Evolutionary conservation across 2,797 vertebrate species (phyloP).

Genomic region (Euphonia xanthogaster): DNA sequence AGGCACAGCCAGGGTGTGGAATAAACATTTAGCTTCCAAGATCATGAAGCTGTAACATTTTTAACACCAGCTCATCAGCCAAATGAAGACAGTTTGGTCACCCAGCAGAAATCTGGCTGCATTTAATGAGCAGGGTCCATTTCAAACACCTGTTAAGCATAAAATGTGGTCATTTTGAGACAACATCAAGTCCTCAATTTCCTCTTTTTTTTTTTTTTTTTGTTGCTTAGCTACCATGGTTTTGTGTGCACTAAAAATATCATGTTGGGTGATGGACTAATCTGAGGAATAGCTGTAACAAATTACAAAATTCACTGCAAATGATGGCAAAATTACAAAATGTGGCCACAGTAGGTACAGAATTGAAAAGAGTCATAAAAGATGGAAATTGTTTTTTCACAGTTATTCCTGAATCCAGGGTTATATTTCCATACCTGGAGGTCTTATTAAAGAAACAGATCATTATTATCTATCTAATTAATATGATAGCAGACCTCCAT

Average conservation of each 20-base stretch:
- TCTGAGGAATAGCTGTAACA: background rate
- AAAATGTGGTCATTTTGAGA: background rate
- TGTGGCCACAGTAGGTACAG: background rate
- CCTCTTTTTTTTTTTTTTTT: background rate
- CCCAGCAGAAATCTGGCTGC: background rate
- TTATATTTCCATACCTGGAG: background rate
- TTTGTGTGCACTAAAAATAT: background rate
- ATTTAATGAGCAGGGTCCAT: background rate
- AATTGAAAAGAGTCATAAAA: background rate
- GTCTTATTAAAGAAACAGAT: background rate
- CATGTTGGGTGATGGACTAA: background rate
- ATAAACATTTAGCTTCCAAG: background rate
- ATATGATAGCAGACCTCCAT: background rate
- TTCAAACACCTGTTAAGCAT: background rate
- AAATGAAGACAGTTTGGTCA: background rate
- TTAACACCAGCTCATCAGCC: background rate
- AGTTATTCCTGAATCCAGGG: background rate
- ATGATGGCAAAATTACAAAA: background rate
- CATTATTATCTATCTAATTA: background rate
- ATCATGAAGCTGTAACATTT: background rate
- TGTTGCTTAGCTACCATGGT: constrained; percentile 4
- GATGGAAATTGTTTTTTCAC: background rate
- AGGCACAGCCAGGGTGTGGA: fast-evolving
- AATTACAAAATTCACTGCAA: background rate
- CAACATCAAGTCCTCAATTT: background rate